Evolutionary conservation across 2,888 invertebrate species (phyloP).

Genomic region (Antheraea assamensis): DNA sequence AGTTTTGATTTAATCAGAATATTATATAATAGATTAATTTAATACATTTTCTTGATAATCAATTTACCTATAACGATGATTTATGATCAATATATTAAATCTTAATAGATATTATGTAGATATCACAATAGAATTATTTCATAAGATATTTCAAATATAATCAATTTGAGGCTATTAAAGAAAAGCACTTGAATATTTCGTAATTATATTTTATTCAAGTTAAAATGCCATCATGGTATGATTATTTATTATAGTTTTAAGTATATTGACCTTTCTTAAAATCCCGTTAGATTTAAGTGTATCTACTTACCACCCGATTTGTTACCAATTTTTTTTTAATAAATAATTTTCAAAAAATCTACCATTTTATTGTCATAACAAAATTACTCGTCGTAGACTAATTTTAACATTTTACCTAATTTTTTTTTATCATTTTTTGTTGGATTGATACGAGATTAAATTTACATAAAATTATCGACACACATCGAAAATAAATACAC

Average conservation of each 20-base stretch:
- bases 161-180: conserved; percentile 33
- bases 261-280: conserved; percentile 31
- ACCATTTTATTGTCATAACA: neutral
- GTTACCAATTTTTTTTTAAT: conserved; percentile 58
- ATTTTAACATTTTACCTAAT: no score
- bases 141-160: neutral
- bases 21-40: neutral
- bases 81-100: neutral
- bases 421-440: no score
- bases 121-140: neutral
- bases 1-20: neutral
- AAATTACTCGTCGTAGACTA: no score
- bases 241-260: conserved; percentile 67
- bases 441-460: no score
- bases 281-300: conserved; percentile 39
- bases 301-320: conserved; percentile 40
- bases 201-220: conserved; percentile 35
- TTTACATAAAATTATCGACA: no score
- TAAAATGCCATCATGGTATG: conserved; percentile 53
- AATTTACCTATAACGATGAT: neutral
- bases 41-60: neutral
- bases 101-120: conserved; percentile 3
- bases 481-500: no score
- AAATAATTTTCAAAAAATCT: conserved; percentile 28
- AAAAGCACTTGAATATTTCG: conserved; percentile 22